Evolutionary conservation across 1,140 invertebrate genomes (phyloP), one percentile per base, ranked within the genome.

Genomic region (Zaprionus lachaisei): DNA sequence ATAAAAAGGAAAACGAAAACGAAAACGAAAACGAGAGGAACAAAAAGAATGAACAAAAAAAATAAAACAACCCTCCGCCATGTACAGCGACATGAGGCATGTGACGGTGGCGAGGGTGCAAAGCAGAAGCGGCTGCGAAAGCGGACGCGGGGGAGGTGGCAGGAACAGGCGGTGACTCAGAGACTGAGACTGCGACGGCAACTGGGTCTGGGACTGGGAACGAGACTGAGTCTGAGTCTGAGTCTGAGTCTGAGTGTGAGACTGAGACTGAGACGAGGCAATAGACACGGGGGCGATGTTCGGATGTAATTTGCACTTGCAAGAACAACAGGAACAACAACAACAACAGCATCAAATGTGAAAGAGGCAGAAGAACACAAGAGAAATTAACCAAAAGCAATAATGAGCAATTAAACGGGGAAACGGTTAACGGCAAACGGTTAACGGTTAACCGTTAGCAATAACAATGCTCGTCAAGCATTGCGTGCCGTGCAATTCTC

Each of bases 61-160:
- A 63, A 76, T 65, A 84, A 84, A 84, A 69, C 82, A 78, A 85
- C 82, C 82, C 82, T 82, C 72, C 62, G 69, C 78, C 69, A 61
- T 12, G 61, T 41, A 79, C 66, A 67, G 44, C 44, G 11, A 17
- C 54, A n/a, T n/a, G 44, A 31, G 4, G 56, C 20, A n/a, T 38
- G 12, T 4, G 37, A 15, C 37, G 14, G 37, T 38, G 37, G 37
- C 37, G 38, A 38, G 28, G 11, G 14, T 22, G 57, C 24, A 38
- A 17, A 47, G 41, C 47, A 65, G 54, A 38, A 20, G 26, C 4
- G 14, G 17, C 20, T 12, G 24, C 22, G 20, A 20, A 20, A 20
- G 6, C 6, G 9, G 24, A 28, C n/a, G 28, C 4, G 31, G 55
- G 1, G 54, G 5, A 4, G 20, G 56, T 15, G 24, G 20, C 65